Evolutionary conservation across 2,113 vertebrate genomes (phyloP).

Genomic region (Saccopteryx bilineata): DNA sequence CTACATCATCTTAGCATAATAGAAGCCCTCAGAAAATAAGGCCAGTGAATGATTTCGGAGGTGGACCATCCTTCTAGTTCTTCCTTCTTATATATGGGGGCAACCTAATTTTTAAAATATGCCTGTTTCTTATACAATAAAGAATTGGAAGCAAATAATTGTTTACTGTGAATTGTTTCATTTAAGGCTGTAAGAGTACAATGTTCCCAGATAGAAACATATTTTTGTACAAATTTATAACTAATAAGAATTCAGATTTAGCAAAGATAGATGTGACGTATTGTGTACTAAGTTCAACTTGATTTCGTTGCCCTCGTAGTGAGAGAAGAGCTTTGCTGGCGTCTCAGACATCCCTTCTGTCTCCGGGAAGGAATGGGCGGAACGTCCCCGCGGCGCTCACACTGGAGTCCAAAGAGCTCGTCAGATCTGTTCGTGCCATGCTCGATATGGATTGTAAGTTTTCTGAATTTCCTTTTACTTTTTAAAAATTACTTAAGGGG

Average conservation of each 20-base stretch:
- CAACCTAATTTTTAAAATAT: slow-evolving; percentile 30
- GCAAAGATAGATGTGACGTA: not conserved
- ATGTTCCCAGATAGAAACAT: not conserved
- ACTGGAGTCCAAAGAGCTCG: slow-evolving; percentile 93
- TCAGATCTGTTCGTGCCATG: slow-evolving; percentile 90
- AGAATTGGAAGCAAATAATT: slow-evolving; percentile 29
- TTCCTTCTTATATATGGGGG: not conserved
- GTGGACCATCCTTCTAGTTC: not conserved
- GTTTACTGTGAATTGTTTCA: slow-evolving; percentile 9
- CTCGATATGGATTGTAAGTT: slow-evolving; percentile 95
- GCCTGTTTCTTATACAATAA: not conserved
- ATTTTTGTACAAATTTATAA: not conserved
- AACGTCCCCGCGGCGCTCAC: slow-evolving; percentile 88
- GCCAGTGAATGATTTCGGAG: slow-evolving; percentile 16
- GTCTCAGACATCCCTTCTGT: slow-evolving; percentile 83
- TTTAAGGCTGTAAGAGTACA: not conserved
- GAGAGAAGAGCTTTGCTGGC: slow-evolving; percentile 85
- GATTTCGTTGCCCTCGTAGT: slow-evolving; percentile 68
- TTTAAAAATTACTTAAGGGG: not conserved
- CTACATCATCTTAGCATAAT: not conserved
- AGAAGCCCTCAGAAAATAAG: not conserved
- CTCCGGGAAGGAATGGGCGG: slow-evolving; percentile 85
- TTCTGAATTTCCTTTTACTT: not conserved
- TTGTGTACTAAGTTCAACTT: not conserved
- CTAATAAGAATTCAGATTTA: not conserved